Base-by-base conservation (phyloP, 2,797 vertebrate genomes). In the Rhadinocentrus ornatus region DNA sequence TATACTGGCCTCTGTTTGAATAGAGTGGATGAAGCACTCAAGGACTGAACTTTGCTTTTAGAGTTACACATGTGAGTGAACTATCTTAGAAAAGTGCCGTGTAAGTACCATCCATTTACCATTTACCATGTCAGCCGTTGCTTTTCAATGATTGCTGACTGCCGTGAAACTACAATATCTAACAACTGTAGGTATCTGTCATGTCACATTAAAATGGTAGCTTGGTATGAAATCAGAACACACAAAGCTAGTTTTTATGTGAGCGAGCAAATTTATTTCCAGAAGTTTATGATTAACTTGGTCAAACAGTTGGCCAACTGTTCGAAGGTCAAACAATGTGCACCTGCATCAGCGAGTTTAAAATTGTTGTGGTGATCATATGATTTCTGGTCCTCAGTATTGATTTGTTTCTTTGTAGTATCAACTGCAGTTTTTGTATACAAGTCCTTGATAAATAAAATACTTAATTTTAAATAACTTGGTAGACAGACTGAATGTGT, bases 231-330 rank as follows among this genome's bases (percentile, higher is more conserved):
- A 41, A 27, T 41, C 10, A 2, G 24, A 56, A 69, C 62, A 57
- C 5, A 18, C 32, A 32, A 1, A 41, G n/a, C 35, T 66, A 18
- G 29, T 18, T 80, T 81, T 75, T 67, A 66, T 78, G 62, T 69
- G 31, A 73, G 54, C 44, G 1, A 64, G 62, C 58, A 54, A 37
- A 53, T 34, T 29, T 54, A n/a, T 9, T 4, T 26, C 18, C 1
- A 71, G 48, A 0, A 18, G 83, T 88, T 91, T 52, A 91, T 91
- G 39, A 91, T 91, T 90, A 92, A 91, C 90, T 22, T 18, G 15
- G 29, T 77, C 69, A 71, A 82, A 87, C 78, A 90, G 73, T 55
- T 4, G 41, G 24, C 58, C 65, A 52, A 24, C 85, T 75, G 80
- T 83, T 82, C 66, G 75, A 81, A 74, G 80, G 75, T 83, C 50